Conservation (phyloP, 2,797 vertebrate genomes). For the Oreochromis grahami region DNA sequence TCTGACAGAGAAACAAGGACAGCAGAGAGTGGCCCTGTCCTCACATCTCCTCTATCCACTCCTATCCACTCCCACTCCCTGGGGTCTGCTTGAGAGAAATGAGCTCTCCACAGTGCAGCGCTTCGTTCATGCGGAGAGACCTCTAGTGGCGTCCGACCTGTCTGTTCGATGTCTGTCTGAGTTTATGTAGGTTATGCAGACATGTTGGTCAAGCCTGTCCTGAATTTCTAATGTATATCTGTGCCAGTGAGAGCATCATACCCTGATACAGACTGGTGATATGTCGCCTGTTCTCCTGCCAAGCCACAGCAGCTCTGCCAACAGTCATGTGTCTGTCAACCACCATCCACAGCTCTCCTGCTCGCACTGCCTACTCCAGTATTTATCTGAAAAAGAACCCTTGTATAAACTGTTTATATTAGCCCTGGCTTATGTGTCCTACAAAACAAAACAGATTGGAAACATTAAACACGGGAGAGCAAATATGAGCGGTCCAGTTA, state of each 20-base stretch:
- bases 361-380: neutral
- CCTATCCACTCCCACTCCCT: neutral
- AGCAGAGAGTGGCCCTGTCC: conserved; percentile 26
- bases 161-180: neutral
- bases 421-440: neutral
- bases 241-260: neutral
- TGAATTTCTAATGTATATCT: conserved; percentile 2
- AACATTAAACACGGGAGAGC: neutral
- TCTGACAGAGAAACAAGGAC: conserved; percentile 1
- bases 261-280: neutral
- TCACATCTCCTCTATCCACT: conserved; percentile 23
- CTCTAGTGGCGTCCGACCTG: conserved; percentile 16
- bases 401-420: conserved; percentile 1
- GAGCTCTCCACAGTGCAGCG: conserved; percentile 3
- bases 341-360: conserved; percentile 1
- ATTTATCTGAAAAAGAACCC: conserved; percentile 22
- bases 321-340: conserved; percentile 5
- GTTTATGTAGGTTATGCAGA: neutral
- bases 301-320: conserved; percentile 15
- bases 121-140: conserved; percentile 7
- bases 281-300: conserved; percentile 18
- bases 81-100: conserved; percentile 16
- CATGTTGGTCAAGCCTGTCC: neutral
- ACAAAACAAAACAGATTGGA: conserved; percentile 3
- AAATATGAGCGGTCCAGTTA: neutral